A percentile compares a stretch with the other conserved stretches of the same genome.
Conservation (phyloP, 2,797 vertebrate species). For the Carapus acus region DNA sequence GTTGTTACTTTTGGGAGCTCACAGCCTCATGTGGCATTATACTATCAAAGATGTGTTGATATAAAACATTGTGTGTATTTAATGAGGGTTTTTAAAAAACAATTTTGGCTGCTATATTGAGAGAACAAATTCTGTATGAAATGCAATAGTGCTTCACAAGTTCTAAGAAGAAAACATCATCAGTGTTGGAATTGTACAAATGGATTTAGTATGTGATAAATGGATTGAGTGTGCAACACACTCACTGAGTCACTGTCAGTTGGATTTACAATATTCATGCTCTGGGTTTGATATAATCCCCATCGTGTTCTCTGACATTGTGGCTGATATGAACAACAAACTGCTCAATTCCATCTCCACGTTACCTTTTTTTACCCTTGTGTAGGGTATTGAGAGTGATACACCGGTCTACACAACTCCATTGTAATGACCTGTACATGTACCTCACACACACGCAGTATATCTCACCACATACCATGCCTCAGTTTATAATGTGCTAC, state of each 20-base stretch:
- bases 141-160: not conserved
- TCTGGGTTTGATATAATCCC: slow-evolving; percentile 14
- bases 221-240: slow-evolving; percentile 6
- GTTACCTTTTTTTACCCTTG: no score
- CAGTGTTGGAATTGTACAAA: slow-evolving; percentile 29
- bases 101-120: slow-evolving; percentile 27
- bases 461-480: slow-evolving; percentile 43
- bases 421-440: slow-evolving; percentile 37
- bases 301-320: slow-evolving; percentile 15
- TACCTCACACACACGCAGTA: slow-evolving; percentile 49
- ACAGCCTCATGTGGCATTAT: not conserved
- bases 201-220: slow-evolving; percentile 14
- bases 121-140: slow-evolving; percentile 15
- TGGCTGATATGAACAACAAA: slow-evolving; percentile 32
- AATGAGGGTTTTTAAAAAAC: slow-evolving; percentile 1
- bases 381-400: no score
- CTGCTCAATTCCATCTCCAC: no score
- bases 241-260: slow-evolving; percentile 30
- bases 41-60: slow-evolving; percentile 21
- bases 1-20: slow-evolving; percentile 3
- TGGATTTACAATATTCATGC: slow-evolving; percentile 21
- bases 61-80: slow-evolving; percentile 15
- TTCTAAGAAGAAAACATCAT: slow-evolving; percentile 8
- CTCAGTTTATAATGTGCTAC: slow-evolving; percentile 53
- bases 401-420: slow-evolving; percentile 33